These are phyloP conservation scores for Bolinopsis microptera DNA, from an alignment of 37 sponge, comb jelly and placozoan species.

Conservation along the genomic window DNA sequence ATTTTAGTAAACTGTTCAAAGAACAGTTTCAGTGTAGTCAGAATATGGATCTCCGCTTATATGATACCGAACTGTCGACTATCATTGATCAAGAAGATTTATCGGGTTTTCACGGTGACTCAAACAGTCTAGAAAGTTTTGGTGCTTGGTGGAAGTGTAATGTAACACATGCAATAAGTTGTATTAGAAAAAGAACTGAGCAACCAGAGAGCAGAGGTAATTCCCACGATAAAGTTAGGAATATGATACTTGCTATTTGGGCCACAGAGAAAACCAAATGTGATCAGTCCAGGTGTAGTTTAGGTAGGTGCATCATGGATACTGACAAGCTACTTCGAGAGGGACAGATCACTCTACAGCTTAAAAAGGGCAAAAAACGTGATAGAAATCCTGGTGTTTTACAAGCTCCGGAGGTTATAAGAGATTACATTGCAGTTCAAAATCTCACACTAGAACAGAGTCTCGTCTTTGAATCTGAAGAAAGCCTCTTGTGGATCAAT, in stretches of 20 bases:
- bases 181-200: too few species aligned
- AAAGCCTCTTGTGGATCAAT: not conserved
- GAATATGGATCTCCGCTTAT: not conserved
- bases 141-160: not conserved
- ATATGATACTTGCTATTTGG: not conserved
- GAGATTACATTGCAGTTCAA: not conserved
- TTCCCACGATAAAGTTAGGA: not conserved
- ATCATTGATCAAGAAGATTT: not conserved
- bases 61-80: not conserved
- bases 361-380: not conserved
- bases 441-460: not conserved
- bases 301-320: not conserved
- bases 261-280: not conserved
- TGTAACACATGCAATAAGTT: not conserved
- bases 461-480: not conserved
- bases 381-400: not conserved
- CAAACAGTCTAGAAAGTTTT: not conserved
- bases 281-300: not conserved
- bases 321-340: not conserved
- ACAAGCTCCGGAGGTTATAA: not conserved
- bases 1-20: not conserved
- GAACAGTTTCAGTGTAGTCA: not conserved
- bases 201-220: too few species aligned
- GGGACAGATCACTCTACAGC: not conserved
- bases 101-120: not conserved